phyloP scores from a whole-genome alignment of 2,888 invertebrate species.

The Eilema sororculum region DNA sequence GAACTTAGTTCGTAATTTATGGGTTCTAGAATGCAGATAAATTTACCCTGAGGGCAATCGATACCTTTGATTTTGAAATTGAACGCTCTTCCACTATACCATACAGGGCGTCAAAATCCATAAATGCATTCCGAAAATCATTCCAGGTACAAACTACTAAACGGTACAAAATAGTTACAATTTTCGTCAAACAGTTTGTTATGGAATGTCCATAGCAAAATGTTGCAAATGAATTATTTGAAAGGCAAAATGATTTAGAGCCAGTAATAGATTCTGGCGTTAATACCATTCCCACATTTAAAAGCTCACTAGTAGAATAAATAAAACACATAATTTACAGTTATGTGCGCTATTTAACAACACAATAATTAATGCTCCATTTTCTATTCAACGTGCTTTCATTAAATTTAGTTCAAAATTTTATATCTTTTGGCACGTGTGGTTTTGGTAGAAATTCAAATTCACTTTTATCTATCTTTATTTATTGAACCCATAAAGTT shows the following conservation, averaged over 20 bases:
- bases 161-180: not conserved
- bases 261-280: not conserved
- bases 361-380: too few relatives aligned
- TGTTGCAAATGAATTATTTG: not conserved
- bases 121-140: not conserved
- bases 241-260: not conserved
- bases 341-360: too few relatives aligned
- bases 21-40: too few relatives aligned
- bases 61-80: not conserved
- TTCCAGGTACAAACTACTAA: not conserved
- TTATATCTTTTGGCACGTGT: not conserved
- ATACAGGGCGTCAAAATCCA: too few relatives aligned
- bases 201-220: too few relatives aligned
- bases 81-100: not conserved
- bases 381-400: not conserved
- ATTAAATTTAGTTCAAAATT: not conserved
- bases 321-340: not conserved
- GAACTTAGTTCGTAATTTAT: too few relatives aligned
- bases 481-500: not conserved
- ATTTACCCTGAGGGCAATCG: too few relatives aligned
- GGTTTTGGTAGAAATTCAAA: not conserved
- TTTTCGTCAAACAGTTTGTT: too few relatives aligned
- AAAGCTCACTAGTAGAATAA: not conserved
- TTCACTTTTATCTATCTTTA: not conserved
- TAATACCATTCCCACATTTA: not conserved